A percentile compares a stretch with the other conserved stretches of the same genome.
phyloP scores from a whole-genome alignment of 1,140 invertebrate species.

The Contarinia nasturtii region DNA sequence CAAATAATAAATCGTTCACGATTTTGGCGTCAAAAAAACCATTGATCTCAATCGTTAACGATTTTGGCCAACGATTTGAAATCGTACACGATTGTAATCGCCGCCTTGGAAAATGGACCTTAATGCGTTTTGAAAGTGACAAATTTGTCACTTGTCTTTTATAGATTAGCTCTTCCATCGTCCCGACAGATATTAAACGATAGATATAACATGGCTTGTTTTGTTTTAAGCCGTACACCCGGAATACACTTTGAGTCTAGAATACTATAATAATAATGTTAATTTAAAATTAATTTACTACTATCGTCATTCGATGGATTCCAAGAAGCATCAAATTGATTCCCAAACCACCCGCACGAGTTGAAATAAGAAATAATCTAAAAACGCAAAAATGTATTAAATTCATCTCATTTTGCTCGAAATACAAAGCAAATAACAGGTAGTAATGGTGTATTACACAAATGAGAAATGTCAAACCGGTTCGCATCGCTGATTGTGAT shows the following conservation, averaged over 20 bases:
- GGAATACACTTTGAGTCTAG: constrained; percentile 79
- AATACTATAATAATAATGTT: no score
- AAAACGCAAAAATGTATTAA: constrained; percentile 23
- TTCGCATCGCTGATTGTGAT: no score
- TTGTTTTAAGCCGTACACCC: constrained; percentile 84
- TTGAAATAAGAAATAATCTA: constrained; percentile 86
- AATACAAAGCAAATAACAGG: background rate
- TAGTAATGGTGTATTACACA: no score
- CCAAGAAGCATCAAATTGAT: constrained; percentile 95
- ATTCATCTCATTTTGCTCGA: background rate
- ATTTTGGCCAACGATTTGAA: no score
- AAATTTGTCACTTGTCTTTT: constrained; percentile 90
- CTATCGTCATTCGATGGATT: constrained; percentile 79
- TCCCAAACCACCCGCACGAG: constrained; percentile 83
- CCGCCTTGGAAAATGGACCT: no score
- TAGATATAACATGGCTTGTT: constrained; percentile 93
- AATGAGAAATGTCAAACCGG: no score
- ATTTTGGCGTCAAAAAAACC: no score
- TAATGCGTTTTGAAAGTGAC: constrained; percentile 79
- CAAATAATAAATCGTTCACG: no score
- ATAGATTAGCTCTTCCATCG: constrained; percentile 98
- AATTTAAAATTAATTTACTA: background rate
- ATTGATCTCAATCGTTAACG: no score
- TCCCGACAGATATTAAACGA: constrained; percentile 73
- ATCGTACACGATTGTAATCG: no score